Evolutionary conservation across 2,113 vertebrate species (phyloP), one percentile per base, ranked within the genome.

Genomic region (Eulacestoma nigropectus): DNA sequence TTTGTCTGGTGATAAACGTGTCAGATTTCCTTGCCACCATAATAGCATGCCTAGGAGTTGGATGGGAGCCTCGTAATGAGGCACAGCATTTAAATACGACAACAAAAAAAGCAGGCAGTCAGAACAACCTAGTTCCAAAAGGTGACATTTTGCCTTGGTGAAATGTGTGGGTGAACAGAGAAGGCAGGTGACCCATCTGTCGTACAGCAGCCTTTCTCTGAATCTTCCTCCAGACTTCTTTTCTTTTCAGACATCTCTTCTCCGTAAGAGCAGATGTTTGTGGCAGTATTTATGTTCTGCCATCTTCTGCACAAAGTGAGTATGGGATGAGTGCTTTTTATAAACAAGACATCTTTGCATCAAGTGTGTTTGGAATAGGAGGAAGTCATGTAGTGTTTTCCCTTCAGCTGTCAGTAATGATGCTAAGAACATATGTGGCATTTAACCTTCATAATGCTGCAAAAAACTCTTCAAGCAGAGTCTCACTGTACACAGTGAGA

Each of bases 211-310:
- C 11, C 14, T 65, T 73, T 35, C 35, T 85, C 19, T 60, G 35
- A 74, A 22, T 57, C 39, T 74, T 80, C 26, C 17, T 67, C n/a
- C 21, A 30, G 29, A 10, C 3, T 25, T 84, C 68, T 68, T n/a
- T n/a, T n/a, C n/a, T n/a, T n/a, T n/a, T n/a, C n/a, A n/a, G n/a
- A n/a, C n/a, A n/a, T n/a, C n/a, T n/a, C n/a, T 72, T 4, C 17
- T 12, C 23, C 1, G 0, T n/a, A 53, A 55, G 46, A 60, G 29
- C 11, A 35, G 42, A 23, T 92, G 79, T 20, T 60, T 3, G 1
- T 72, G 44, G n/a, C 5, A 4, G 8, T 80, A 33, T 62, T 65
- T 84, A 11, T n/a, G 5, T 77, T 92, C 50, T 74, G n/a, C 22
- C 13, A 4, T 64, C 21, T 16, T 75, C 80, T 64, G 63, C 73